These are phyloP conservation scores for Acromyrmex charruanus DNA, from an alignment of 1,140 invertebrate species.

Conservation along the genomic window DNA sequence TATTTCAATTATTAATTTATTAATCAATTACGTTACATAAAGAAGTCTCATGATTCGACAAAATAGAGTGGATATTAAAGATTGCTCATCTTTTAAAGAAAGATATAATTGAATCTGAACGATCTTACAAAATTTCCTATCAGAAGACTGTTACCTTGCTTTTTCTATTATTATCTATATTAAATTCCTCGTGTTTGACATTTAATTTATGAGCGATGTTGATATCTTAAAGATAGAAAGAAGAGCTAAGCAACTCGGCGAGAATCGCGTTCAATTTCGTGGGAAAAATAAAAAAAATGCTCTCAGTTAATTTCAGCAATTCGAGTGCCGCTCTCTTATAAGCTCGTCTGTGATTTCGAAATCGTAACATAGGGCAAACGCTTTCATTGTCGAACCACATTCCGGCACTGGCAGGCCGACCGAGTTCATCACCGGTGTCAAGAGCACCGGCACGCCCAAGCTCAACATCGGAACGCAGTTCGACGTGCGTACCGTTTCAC, in stretches of 20 bases:
- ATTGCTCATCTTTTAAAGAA: not conserved
- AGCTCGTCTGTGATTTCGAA: not conserved
- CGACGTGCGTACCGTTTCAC: slow-evolving; percentile 64
- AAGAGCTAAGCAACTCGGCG: not conserved
- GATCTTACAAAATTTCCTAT: not conserved
- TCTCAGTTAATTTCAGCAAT: not conserved
- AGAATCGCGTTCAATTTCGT: not conserved
- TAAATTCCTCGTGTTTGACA: not conserved
- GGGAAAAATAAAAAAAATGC: not conserved
- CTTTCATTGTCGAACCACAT: slow-evolving; percentile 30
- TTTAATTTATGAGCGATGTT: not conserved
- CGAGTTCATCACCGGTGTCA: slow-evolving; percentile 71
- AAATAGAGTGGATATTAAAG: not conserved
- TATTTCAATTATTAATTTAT: not conserved
- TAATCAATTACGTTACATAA: not conserved
- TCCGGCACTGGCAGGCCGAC: not conserved
- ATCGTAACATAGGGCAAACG: not conserved
- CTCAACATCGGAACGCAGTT: slow-evolving; percentile 36
- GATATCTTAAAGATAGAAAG: not conserved
- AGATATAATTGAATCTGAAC: not conserved
- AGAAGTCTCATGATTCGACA: not conserved
- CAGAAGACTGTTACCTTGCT: not conserved
- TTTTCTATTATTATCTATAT: not conserved
- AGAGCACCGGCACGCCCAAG: slow-evolving; percentile 51
- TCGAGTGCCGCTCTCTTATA: not conserved